Conservation (phyloP, 2,113 vertebrate genomes). For the Galbula dea region DNA sequence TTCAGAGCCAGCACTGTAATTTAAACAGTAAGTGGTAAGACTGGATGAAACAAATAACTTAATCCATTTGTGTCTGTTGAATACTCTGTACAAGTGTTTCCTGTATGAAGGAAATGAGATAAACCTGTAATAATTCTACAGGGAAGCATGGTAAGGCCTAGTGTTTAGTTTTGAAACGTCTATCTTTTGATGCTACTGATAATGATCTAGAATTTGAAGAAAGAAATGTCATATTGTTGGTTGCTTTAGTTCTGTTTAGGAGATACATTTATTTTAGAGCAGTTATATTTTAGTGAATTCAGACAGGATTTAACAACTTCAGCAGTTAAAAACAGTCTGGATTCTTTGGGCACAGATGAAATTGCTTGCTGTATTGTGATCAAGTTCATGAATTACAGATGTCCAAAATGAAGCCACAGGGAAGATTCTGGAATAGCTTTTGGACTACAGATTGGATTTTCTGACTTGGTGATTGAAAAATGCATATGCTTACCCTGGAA, state of each 20-base stretch:
- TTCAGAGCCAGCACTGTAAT: not conserved
- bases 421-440: not conserved
- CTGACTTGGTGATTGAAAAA: not conserved
- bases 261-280: not conserved
- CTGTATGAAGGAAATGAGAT: not conserved
- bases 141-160: not conserved
- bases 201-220: not conserved
- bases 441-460: not conserved
- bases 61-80: not conserved
- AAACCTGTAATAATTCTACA: not conserved
- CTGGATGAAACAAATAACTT: not conserved
- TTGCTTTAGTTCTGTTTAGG: not conserved
- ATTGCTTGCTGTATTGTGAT: not conserved
- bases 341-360: not conserved
- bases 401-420: not conserved
- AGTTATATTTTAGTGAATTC: not conserved
- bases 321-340: not conserved
- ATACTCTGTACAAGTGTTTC: not conserved
- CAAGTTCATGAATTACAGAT: not conserved
- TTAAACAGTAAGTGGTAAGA: not conserved
- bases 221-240: not conserved
- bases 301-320: not conserved
- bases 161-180: not conserved
- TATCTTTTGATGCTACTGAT: not conserved
- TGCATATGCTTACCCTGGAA: not conserved